Percentiles rank a stretch among this genome's conserved stretches.
phyloP scores from a whole-genome alignment of 2,888 invertebrate species.

The Drosophila monieri region DNA sequence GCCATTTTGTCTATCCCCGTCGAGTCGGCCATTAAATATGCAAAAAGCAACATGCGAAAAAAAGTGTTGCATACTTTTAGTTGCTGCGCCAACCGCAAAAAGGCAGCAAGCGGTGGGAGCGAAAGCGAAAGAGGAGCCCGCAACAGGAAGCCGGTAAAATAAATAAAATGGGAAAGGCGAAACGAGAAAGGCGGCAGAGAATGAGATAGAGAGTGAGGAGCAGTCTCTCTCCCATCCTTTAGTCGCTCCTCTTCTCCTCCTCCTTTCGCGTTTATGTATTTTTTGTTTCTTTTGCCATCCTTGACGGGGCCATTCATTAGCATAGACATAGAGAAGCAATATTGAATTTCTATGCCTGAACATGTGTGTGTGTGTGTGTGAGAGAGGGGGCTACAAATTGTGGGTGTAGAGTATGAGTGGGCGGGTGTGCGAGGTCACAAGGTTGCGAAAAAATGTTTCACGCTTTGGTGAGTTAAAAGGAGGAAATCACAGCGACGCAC shows the following conservation, averaged over 20 bases:
- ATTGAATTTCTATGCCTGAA: conserved; percentile 70
- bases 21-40: conserved; percentile 68
- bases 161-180: conserved; percentile 55
- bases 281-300: conserved; percentile 11
- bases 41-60: conserved; percentile 76
- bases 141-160: conserved; percentile 73
- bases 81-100: conserved; percentile 75
- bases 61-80: conserved; percentile 78
- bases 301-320: conserved; percentile 68
- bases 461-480: conserved; percentile 50
- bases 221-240: conserved; percentile 9
- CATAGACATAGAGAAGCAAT: conserved; percentile 73
- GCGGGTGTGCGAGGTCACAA: conserved; percentile 54
- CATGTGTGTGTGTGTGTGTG: conserved; percentile 3
- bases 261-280: background rate
- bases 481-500: conserved; percentile 57
- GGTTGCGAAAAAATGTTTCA: conserved; percentile 73
- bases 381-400: conserved; percentile 14
- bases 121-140: conserved; percentile 32
- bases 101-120: conserved; percentile 45
- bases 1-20: conserved; percentile 71
- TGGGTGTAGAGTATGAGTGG: conserved; percentile 16
- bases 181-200: conserved; percentile 6
- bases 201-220: conserved; percentile 6
- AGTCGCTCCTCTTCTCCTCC: background rate